phyloP scores from a whole-genome alignment of 1,140 invertebrate genomes.

The Triops longicaudatus region DNA sequence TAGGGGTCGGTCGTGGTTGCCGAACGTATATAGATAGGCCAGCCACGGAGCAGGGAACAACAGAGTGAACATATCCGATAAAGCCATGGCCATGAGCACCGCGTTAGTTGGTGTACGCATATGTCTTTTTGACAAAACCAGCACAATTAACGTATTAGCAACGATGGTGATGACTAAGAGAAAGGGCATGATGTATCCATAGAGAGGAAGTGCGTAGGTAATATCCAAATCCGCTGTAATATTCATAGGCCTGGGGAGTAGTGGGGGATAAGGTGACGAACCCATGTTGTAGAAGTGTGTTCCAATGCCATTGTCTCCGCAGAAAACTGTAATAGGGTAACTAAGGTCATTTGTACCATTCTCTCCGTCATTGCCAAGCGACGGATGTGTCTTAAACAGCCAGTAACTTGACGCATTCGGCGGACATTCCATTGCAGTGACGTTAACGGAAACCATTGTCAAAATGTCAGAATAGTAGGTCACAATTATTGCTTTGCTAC shows the following conservation, averaged over 20 bases:
- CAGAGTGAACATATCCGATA: conserved; percentile 86
- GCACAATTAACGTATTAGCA: conserved; percentile 76
- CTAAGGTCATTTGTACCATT: neutral
- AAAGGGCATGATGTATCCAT: conserved; percentile 72
- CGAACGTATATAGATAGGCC: conserved; percentile 68
- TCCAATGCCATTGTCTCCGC: neutral
- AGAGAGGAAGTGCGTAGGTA: conserved; percentile 51
- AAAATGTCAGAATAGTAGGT: neutral
- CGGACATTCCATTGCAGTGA: neutral
- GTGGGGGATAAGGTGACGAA: neutral
- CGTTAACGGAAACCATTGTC: neutral
- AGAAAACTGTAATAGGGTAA: neutral
- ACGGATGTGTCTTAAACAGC: neutral
- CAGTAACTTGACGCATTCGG: neutral
- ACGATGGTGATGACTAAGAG: conserved; percentile 79
- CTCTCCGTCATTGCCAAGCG: neutral
- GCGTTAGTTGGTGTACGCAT: conserved; percentile 61
- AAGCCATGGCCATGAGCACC: conserved; percentile 70
- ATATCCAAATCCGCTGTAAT: conserved; percentile 57
- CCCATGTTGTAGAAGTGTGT: neutral
- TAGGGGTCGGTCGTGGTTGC: conserved; percentile 68
- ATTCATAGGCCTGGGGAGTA: conserved; percentile 40
- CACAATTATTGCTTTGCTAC: neutral
- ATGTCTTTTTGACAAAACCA: conserved; percentile 55
- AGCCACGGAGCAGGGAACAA: conserved; percentile 77